Evolutionary conservation across 2,797 vertebrate genomes (phyloP).

Genomic region (Tympanoctomys barrerae): DNA sequence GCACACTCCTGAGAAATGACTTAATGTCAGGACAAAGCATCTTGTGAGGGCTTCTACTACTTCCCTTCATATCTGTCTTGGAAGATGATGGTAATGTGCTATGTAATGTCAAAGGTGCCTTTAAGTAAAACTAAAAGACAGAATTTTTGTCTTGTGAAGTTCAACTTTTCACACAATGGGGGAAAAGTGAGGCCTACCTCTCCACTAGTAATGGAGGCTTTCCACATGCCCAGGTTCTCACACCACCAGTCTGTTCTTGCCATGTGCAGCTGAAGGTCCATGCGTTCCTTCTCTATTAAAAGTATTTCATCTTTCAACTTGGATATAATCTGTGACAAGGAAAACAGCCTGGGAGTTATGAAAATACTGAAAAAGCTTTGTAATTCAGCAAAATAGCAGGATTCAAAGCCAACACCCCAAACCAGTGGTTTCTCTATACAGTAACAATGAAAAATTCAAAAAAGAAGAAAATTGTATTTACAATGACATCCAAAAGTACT

Average conservation of each 20-base stretch:
- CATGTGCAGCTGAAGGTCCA: conserved; percentile 97
- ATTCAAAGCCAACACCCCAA: not conserved
- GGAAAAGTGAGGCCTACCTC: conserved; percentile 89
- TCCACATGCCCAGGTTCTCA: conserved; percentile 97
- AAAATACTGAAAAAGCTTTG: not conserved
- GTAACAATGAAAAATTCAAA: not conserved
- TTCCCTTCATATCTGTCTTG: not conserved
- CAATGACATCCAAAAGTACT: conserved; percentile 6
- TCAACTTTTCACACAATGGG: not conserved
- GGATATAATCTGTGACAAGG: conserved; percentile 92
- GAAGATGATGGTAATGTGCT: not conserved
- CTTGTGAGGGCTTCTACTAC: not conserved
- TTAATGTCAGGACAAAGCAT: not conserved
- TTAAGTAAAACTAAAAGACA: not conserved
- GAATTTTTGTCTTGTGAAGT: not conserved
- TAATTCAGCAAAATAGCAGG: not conserved
- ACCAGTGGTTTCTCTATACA: not conserved
- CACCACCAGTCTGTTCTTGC: conserved; percentile 98
- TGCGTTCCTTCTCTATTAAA: conserved; percentile 95
- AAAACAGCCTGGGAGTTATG: conserved; percentile 60
- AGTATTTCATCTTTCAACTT: conserved; percentile 98
- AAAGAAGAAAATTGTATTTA: conserved; percentile 23
- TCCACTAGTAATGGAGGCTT: conserved; percentile 92
- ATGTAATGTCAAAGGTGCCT: not conserved
- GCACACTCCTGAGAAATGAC: not conserved